Evolutionary conservation across 1,140 invertebrate genomes (phyloP), one percentile per base, ranked within the genome.

Genomic region (Nebria ingens): DNA sequence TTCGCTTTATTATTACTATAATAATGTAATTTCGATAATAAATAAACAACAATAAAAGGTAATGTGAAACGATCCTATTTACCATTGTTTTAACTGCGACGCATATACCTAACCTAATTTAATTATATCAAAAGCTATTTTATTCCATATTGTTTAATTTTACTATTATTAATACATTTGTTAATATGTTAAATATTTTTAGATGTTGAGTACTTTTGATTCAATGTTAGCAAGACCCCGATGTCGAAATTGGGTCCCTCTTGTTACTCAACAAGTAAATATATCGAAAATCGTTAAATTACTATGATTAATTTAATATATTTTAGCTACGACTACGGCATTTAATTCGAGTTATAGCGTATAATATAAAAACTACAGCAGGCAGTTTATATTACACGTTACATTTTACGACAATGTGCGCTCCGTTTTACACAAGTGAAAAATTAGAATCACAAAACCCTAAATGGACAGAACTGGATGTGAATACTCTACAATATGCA

Each of bases 351-450:
- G 64, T 71, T 38, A 61, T 63, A 21, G 64, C 59, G 11, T 66
- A 68, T 53, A 71, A 71, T 61, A 57, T 68, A 4, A 50, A 52
- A 21, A 53, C 56, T 4, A 57, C 59, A 15, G 11, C 12, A n/a
- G 58, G 74, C 62, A 79, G 76, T 69, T 80, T 84, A 63, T 91
- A 90, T 66, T 85, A 86, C 58, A 91, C 88, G 0, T 70, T 93
- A 19, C 89, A 93, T 67, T 73, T 82, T 59, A 84, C 84, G 1
- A 81, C 78, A 53, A 89, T 88, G 85, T 85, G 83, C 29, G 83
- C 87, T 53, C 88, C 89, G 13, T 87, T 94, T 61, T 95, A 91
- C 65, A 90, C 85, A 2, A 94, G 91, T 70, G 90, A 93, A 68
- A 79, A 79, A 61, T 74, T 90, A 56, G 78, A 79, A 55, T 83